These are phyloP conservation scores for Psilopogon haemacephalus DNA, from an alignment of 2,113 vertebrate genomes.

Conservation along the genomic window DNA sequence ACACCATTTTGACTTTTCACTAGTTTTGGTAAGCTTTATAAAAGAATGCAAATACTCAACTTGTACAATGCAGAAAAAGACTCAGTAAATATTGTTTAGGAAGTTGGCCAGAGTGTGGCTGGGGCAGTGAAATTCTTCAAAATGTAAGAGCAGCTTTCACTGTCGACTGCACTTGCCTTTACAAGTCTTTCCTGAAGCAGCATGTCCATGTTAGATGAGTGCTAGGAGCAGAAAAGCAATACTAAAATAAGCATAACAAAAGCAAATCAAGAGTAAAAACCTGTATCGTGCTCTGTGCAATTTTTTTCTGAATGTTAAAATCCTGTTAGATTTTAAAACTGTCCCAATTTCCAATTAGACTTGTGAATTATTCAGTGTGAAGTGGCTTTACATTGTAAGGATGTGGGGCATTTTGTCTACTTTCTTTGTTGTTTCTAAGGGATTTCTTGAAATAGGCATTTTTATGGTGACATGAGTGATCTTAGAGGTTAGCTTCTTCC, in stretches of 20 bases:
- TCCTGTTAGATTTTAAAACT: not conserved
- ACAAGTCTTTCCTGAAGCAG: not conserved
- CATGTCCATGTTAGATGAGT: not conserved
- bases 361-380: conserved; percentile 18
- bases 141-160: not conserved
- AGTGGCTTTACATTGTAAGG: not conserved
- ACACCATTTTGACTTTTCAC: not conserved
- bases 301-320: not conserved
- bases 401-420: not conserved
- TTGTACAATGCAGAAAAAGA: not conserved
- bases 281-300: not conserved
- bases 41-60: not conserved
- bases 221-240: not conserved
- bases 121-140: not conserved
- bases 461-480: not conserved
- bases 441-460: not conserved
- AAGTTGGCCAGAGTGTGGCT: not conserved
- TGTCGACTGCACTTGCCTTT: not conserved
- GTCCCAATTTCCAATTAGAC: not conserved
- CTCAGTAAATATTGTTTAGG: not conserved
- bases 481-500: not conserved
- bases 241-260: not conserved
- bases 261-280: not conserved
- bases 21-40: not conserved
- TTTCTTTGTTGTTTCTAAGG: conserved; percentile 12